Conservation (phyloP, 2,113 vertebrate genomes). For the Megaceryle torquata region DNA sequence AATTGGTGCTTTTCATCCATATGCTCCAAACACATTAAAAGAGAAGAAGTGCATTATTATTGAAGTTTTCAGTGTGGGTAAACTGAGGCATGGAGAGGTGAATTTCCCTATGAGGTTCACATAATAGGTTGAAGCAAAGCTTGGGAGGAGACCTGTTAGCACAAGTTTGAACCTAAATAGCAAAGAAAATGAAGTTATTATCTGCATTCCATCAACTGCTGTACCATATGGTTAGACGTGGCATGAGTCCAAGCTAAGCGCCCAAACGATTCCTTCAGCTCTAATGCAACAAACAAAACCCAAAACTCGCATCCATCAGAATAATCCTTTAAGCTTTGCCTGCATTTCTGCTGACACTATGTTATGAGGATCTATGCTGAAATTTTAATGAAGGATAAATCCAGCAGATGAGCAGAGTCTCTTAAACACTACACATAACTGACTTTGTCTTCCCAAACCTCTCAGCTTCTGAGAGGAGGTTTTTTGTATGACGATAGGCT, state of each 20-base stretch:
- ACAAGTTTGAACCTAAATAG: conserved; percentile 58
- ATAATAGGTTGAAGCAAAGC: background rate
- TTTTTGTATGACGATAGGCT: background rate
- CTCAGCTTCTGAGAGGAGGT: background rate
- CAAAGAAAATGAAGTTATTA: conserved; percentile 51
- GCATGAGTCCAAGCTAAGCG: conserved; percentile 32
- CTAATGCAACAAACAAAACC: conserved; percentile 25
- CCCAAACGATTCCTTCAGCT: background rate
- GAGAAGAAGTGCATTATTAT: background rate
- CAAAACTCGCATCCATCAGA: background rate
- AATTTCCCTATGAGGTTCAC: background rate
- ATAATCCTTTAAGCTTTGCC: conserved; percentile 4
- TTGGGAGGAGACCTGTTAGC: conserved; percentile 37
- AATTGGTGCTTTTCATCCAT: background rate
- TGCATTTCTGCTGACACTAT: background rate
- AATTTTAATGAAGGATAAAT: background rate
- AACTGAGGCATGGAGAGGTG: background rate
- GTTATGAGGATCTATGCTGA: background rate
- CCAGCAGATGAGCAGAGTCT: background rate
- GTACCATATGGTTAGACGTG: conserved; percentile 14
- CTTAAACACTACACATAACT: background rate
- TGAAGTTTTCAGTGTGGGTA: background rate
- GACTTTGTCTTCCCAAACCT: background rate
- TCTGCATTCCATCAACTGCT: conserved; percentile 54
- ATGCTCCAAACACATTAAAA: background rate